Conservation (phyloP, 2,888 invertebrate species). For the Labia minor region DNA sequence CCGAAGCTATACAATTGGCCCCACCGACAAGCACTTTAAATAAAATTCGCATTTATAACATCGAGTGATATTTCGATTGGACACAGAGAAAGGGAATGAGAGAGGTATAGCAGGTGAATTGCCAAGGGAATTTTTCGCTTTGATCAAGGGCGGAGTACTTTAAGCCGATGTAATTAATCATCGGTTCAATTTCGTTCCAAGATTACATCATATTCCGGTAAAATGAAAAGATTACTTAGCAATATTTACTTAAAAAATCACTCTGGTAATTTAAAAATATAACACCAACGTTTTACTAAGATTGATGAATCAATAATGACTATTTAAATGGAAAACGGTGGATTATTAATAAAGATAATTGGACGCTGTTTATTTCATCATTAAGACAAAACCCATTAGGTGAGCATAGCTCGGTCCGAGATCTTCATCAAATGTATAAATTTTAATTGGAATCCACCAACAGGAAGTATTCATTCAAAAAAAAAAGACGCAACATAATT, state of each 20-base stretch:
- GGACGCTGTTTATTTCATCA: background rate
- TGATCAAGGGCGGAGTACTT: background rate
- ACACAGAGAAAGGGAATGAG: background rate
- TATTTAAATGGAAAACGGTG: background rate
- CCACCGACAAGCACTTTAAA: background rate
- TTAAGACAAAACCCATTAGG: background rate
- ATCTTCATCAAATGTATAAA: background rate
- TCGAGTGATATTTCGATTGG: background rate
- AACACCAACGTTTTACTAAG: background rate
- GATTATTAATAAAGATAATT: conserved; percentile 6
- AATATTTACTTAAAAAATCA: conserved; percentile 5
- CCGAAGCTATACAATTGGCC: background rate
- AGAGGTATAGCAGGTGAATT: background rate
- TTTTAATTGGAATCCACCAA: too few species aligned
- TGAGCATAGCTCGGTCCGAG: background rate
- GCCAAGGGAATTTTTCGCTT: background rate
- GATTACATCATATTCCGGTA: background rate
- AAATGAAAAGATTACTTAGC: background rate
- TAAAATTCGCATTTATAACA: background rate
- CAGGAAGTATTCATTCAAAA: too few species aligned
- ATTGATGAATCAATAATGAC: conserved; percentile 13
- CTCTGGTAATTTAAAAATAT: background rate
- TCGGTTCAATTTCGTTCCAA: background rate
- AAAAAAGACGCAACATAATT: background rate
- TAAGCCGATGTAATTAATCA: conserved; percentile 5